Base-by-base conservation (phyloP, 1,140 invertebrate species). In the Dufourea novaeangliae region DNA sequence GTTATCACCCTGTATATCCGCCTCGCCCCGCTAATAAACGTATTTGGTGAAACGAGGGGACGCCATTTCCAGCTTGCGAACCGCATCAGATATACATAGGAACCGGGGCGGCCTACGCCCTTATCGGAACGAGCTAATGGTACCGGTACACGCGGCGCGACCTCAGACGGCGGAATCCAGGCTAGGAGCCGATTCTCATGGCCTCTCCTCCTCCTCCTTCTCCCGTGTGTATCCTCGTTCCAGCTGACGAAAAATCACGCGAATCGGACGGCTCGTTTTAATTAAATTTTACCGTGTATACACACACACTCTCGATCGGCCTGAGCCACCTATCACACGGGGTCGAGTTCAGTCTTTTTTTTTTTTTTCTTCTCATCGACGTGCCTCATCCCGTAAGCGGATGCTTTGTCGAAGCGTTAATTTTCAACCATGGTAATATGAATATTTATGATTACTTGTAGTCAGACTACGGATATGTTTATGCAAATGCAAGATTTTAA, bases 181-280 rank as follows among this genome's bases (percentile, higher is more conserved):
- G 85, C 85, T 88, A 85, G 73, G 77, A 80, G 79, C 79, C 70
- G 81, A 83, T 88, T 88, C 88, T 88, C 88, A 88, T 88, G 88
- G 84, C 84, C 84, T 80, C 84, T 76, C 70, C 74, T 54, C n/a
- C n/a, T n/a, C n/a, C n/a, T n/a, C n/a, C n/a, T n/a, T n/a, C n/a
- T n/a, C n/a, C n/a, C n/a, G n/a, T n/a, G n/a, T n/a, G 83, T 79
- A 80, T 83, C 80, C 64, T 84, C 86, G 87, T 88, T 85, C 86
- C 80, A 82, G 72, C 72, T 71, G 79, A 59, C 84, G 86, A 87
- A 86, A 86, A 88, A 88, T 86, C 81, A 25, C 63, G 64, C 74
- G 69, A 79, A 62, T 74, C 59, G 73, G 64, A 32, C 63, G 66
- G 78, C 77, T 81, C 73, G 69, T 77, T 84, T 84, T 84, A 84